phyloP scores from a whole-genome alignment of 2,797 vertebrate genomes.

The Chlorospingus flavigularis region DNA sequence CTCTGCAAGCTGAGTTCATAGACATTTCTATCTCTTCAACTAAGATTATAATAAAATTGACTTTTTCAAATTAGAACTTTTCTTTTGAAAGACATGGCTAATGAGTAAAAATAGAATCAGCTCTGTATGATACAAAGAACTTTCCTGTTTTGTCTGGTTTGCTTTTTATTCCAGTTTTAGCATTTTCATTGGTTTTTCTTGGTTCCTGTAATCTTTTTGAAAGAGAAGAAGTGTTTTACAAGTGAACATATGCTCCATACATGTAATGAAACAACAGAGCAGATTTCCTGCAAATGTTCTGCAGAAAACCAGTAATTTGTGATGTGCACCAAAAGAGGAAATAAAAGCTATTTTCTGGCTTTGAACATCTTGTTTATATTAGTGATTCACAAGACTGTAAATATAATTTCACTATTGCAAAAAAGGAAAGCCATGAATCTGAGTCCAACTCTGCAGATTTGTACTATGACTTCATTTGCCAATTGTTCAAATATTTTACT shows the following conservation, averaged over 20 bases:
- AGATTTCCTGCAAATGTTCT: neutral
- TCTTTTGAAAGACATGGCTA: neutral
- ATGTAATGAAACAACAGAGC: neutral
- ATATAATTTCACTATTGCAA: neutral
- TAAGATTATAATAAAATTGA: neutral
- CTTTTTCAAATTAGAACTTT: neutral
- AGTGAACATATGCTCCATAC: neutral
- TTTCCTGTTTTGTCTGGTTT: neutral
- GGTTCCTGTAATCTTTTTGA: neutral
- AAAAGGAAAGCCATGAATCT: neutral
- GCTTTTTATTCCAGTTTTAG: neutral
- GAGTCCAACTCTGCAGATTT: neutral
- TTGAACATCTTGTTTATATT: neutral
- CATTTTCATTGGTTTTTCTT: neutral
- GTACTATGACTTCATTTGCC: neutral
- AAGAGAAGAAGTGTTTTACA: neutral
- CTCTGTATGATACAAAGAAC: neutral
- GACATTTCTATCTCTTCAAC: neutral
- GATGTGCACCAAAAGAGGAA: neutral
- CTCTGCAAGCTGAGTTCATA: neutral
- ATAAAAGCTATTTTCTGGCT: neutral
- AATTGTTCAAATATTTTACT: neutral
- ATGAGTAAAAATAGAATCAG: neutral
- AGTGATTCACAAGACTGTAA: neutral
- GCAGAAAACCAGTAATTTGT: neutral